Conservation (phyloP, 2,797 vertebrate genomes). For the Odontamblyopus rebecca region DNA sequence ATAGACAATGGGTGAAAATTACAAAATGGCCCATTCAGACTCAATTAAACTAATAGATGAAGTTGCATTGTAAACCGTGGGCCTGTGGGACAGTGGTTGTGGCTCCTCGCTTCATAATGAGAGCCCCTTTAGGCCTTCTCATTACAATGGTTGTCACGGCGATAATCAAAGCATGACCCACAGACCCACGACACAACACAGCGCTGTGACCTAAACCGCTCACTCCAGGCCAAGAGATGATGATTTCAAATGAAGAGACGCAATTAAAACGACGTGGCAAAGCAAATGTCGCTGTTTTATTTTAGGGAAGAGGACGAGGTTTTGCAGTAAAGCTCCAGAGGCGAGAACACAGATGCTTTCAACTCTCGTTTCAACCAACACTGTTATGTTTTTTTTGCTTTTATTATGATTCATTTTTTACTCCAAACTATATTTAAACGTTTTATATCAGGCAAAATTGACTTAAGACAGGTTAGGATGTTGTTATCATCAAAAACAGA, state of each 20-base stretch:
- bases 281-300: neutral
- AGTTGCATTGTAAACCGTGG: slow-evolving; percentile 28
- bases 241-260: slow-evolving; percentile 16
- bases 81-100: slow-evolving; percentile 16
- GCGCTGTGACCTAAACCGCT: slow-evolving; percentile 26
- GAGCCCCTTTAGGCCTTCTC: slow-evolving; percentile 32
- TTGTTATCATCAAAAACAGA: too few relatives aligned
- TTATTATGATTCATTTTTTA: neutral
- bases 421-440: neutral
- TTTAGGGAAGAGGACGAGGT: neutral
- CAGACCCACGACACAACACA: slow-evolving; percentile 34
- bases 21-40: slow-evolving; percentile 22
- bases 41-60: slow-evolving; percentile 32
- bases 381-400: too few relatives aligned
- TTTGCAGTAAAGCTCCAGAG: neutral
- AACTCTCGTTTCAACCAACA: neutral
- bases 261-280: neutral
- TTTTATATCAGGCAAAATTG: too few relatives aligned
- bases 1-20: slow-evolving; percentile 6
- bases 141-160: slow-evolving; percentile 49
- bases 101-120: slow-evolving; percentile 41
- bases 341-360: neutral
- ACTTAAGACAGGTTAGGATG: too few relatives aligned
- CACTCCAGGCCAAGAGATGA: slow-evolving; percentile 25
- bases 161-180: slow-evolving; percentile 35